phyloP scores from a whole-genome alignment of 2,797 vertebrate species.

The Hippocampus kuda region DNA sequence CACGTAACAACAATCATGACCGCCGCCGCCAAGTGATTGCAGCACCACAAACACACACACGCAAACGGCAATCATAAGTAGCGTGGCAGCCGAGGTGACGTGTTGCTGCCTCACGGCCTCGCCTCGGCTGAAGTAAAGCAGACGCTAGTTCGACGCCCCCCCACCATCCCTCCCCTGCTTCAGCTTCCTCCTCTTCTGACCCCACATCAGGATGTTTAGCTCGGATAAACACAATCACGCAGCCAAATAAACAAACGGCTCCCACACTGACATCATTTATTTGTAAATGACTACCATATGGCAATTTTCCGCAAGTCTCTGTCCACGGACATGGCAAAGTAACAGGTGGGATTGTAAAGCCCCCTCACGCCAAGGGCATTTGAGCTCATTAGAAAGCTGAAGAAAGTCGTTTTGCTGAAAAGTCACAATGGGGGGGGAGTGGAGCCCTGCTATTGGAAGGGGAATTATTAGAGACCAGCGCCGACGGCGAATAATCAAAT shows the following conservation, averaged over 20 bases:
- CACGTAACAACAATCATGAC: neutral
- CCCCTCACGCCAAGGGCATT: too few relatives aligned
- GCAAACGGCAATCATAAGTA: too few relatives aligned
- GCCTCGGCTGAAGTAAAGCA: constrained; percentile 32
- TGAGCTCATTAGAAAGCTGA: too few relatives aligned
- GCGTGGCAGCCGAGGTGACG: neutral
- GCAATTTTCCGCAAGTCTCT: too few relatives aligned
- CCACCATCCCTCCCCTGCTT: constrained; percentile 7
- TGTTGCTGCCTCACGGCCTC: constrained; percentile 5
- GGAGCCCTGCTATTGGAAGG: too few relatives aligned
- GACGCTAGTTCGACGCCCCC: constrained; percentile 3
- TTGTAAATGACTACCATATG: neutral
- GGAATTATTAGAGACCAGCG: too few relatives aligned
- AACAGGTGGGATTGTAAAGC: neutral
- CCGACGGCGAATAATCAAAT: too few relatives aligned
- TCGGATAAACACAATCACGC: neutral
- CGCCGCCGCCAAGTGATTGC: neutral
- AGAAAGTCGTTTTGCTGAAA: too few relatives aligned
- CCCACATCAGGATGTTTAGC: constrained; percentile 4
- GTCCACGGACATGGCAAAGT: neutral
- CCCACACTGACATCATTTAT: neutral
- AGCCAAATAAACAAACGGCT: neutral
- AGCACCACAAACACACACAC: neutral
- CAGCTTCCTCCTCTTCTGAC: neutral
- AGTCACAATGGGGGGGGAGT: too few relatives aligned